Conservation (phyloP, 2,113 vertebrate genomes). For the Glaucidium brasilianum region DNA sequence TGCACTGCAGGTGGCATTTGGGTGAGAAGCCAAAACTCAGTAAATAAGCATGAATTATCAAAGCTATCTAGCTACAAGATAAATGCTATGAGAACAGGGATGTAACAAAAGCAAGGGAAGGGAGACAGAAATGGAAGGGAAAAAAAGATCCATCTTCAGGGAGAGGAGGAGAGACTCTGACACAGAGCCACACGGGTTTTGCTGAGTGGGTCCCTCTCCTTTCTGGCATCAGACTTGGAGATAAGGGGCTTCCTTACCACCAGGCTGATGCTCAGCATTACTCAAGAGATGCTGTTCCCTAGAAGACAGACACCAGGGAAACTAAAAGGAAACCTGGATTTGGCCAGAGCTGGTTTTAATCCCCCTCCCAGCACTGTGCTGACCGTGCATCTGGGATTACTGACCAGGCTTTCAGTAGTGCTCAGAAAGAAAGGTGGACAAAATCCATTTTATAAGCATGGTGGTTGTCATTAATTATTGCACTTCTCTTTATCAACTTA, state of each 20-base stretch:
- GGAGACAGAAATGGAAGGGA: neutral
- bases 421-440: neutral
- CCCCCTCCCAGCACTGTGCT: neutral
- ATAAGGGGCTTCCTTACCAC: neutral
- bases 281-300: neutral
- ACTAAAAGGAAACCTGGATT: neutral
- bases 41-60: neutral
- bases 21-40: neutral
- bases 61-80: neutral
- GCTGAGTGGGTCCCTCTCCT: neutral
- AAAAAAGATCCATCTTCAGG: neutral
- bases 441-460: neutral
- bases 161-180: neutral
- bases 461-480: neutral
- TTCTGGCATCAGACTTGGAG: neutral
- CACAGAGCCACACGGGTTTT: accelerated
- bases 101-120: neutral
- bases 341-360: neutral
- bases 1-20: too few relatives aligned
- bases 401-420: neutral
- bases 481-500: neutral
- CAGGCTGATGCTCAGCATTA: neutral
- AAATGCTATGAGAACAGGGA: neutral
- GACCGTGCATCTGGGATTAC: neutral
- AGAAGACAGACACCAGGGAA: neutral